Evolutionary conservation across 2,113 vertebrate species (phyloP), one percentile per base, ranked within the genome.

Genomic region (Tachycineta bicolor): DNA sequence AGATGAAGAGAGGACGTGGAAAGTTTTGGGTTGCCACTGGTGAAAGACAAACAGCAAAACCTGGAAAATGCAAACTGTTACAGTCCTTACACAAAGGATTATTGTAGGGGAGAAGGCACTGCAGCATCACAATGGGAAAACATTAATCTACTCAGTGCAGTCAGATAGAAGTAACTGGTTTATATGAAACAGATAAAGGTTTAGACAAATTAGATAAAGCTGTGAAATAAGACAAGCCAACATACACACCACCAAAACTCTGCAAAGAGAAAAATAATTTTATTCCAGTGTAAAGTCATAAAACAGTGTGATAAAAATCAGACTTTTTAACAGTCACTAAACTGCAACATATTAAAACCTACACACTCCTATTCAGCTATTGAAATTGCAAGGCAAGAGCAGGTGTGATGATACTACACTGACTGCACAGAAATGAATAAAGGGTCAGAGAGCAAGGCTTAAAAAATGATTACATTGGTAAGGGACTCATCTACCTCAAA

Each of bases 211-310:
- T 10, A 75, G 58, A 41, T 41, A 24, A 73, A 78, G n/a, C 14
- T 46, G 25, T 28, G 39, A 85, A 82, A 39, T 44, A 17, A 67
- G 44, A 44, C 39, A 93, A 84, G 41, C 37, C 28, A 71, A 78
- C 49, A 76, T 29, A 78, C 17, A 49, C 18, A 64, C 49, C 69
- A 82, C 33, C 60, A 73, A 52, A 81, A 84, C n/a, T 68, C 2
- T 55, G 62, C 70, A 73, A 92, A 81, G 60, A 89, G 34, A 55
- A 87, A 84, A 87, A 84, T 49, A 60, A 62, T 64, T 94, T 91
- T 91, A 93, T 87, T 94, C 41, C 81, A 96, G 70, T 79, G 78
- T 94, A 65, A 92, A 95, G 41, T 91, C 52, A 92, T 80, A 77
- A 81, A 94, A 71, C 73, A 81, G 60, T 8, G 26, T 12, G 25